Base-by-base conservation (phyloP, 2,113 vertebrate species). In the Telmatochromis sp. region DNA sequence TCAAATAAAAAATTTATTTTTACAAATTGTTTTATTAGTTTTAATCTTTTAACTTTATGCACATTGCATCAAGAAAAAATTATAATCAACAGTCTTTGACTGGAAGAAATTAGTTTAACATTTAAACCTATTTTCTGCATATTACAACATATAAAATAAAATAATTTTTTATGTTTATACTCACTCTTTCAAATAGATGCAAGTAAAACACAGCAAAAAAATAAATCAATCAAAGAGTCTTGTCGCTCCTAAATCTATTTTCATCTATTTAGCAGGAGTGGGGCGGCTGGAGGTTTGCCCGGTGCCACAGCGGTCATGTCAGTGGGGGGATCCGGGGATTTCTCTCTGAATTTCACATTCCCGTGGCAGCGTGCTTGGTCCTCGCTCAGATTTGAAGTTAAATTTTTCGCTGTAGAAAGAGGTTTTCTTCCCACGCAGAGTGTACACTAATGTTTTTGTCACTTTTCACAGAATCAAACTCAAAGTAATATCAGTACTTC, bases 1-100 rank as follows among this genome's bases (percentile, higher is more conserved):
- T 60, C 28, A 33, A 60, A 60, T 17, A 31, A 19, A 60, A 31
- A 17, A 3, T 0, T 0, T 60, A 0, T 33, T 17, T 60, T 1
- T 0, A 19, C 6, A 31, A 31, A 1, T 33, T 33, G 2, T 60
- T 60, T 60, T 60, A 31, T 17, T 60, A 17, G 26, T 60, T 60
- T 60, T 60, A 60, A 60, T 60, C 26, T 60, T 60, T 10, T 10
- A 60, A 31, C 57, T 60, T 60, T 10, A 60, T 60, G 57, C 57
- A 60, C 15, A 60, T 60, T 33, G 15, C 57, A 60, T 33, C 2
- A 60, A 6, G 28, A 1, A 60, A 19, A 57, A 60, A 33, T 2
- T 31, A 17, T 60, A 31, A 9, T 17, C 57, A 31, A 60, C 8
- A 17, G 5, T 60, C 8, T 10, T 10, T 31, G 57, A 31, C 26